Percentiles rank a stretch among this genome's conserved stretches.
Conservation (phyloP, 2,797 vertebrate genomes). For the Nannoperca obscura region DNA sequence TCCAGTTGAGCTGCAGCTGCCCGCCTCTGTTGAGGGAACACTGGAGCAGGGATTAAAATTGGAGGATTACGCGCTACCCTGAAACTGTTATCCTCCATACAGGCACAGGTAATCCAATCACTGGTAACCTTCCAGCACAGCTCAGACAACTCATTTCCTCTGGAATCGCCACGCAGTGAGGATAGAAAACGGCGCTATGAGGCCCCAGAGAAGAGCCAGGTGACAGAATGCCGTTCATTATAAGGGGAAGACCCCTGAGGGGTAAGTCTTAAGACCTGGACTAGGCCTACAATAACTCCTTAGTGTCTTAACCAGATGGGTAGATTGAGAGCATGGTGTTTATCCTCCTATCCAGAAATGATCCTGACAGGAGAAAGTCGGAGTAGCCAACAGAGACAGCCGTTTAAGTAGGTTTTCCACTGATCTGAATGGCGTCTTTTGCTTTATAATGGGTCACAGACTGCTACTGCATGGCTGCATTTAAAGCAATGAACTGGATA, state of each 20-base stretch:
- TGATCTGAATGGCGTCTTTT: not conserved
- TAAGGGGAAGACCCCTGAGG: conserved; percentile 76
- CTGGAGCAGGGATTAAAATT: conserved; percentile 89
- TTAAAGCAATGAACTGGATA: not conserved
- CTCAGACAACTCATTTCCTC: conserved; percentile 80
- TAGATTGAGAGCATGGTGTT: not conserved
- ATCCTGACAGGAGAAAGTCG: conserved; percentile 5
- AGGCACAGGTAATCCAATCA: conserved; percentile 93
- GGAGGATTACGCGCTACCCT: conserved; percentile 87
- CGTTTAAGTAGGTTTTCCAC: not conserved
- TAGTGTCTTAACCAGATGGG: not conserved
- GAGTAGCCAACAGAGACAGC: not conserved
- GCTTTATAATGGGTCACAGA: not conserved
- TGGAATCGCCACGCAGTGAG: conserved; percentile 58
- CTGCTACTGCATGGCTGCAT: not conserved
- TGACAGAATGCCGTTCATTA: conserved; percentile 85
- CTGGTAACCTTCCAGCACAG: conserved; percentile 84
- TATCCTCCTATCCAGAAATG: conserved; percentile 22
- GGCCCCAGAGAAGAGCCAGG: conserved; percentile 72
- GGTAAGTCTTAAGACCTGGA: conserved; percentile 74
- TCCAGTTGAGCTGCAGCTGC: conserved; percentile 48
- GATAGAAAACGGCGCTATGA: conserved; percentile 69
- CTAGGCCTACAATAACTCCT: not conserved
- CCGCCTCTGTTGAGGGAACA: conserved; percentile 57
- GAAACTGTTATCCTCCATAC: conserved; percentile 90